phyloP scores from a whole-genome alignment of 1,140 invertebrate species.

The Holotrichia oblita region DNA sequence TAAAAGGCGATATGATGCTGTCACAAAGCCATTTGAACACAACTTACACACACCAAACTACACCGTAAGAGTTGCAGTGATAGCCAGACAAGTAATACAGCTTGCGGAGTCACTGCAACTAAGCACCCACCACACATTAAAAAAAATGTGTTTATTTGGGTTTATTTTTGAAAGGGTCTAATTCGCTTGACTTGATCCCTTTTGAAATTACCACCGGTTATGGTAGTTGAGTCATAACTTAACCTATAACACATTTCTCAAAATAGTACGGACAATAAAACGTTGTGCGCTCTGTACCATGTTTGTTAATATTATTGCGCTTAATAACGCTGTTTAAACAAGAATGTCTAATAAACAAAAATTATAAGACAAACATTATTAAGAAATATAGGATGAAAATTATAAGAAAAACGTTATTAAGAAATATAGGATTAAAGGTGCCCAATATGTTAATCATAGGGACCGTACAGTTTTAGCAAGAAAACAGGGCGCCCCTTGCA shows the following conservation, averaged over 20 bases:
- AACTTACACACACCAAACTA: too few relatives aligned
- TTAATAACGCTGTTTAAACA: not conserved
- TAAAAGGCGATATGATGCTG: too few relatives aligned
- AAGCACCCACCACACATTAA: too few relatives aligned
- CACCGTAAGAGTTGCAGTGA: too few relatives aligned
- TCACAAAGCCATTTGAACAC: too few relatives aligned
- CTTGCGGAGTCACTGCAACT: too few relatives aligned
- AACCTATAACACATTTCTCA: not conserved
- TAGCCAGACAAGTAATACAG: too few relatives aligned
- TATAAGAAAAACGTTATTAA: slow-evolving; percentile 27
- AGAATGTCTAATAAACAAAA: not conserved
- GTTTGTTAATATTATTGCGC: not conserved
- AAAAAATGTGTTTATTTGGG: not conserved
- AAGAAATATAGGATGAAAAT: slow-evolving; percentile 18
- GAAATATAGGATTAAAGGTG: slow-evolving; percentile 1
- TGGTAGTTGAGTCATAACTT: not conserved
- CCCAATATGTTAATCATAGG: slow-evolving; percentile 20
- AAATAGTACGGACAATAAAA: not conserved
- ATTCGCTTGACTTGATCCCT: not conserved
- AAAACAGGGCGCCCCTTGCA: not conserved
- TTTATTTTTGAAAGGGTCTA: not conserved
- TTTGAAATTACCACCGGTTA: not conserved
- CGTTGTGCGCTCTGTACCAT: not conserved
- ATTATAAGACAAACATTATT: slow-evolving; percentile 30
- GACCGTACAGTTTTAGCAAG: slow-evolving; percentile 3